Percentiles rank a stretch among this genome's conserved stretches.
phyloP scores from a whole-genome alignment of 2,113 vertebrate genomes.

The Cairina moschata region DNA sequence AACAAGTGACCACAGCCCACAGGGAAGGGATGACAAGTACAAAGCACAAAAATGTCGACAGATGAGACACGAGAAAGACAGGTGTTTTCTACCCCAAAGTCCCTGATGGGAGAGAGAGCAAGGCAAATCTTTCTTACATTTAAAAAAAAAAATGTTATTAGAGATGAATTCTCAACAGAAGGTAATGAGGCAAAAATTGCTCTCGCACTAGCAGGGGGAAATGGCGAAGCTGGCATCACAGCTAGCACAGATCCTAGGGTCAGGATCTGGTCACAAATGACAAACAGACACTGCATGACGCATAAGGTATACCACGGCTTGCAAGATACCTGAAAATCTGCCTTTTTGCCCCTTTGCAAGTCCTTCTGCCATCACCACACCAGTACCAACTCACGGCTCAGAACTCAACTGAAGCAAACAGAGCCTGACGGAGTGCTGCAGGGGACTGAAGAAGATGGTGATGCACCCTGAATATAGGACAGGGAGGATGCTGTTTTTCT shows the following conservation, averaged over 20 bases:
- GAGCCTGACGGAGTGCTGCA: neutral
- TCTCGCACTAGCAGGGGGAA: accelerated
- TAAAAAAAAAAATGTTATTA: neutral
- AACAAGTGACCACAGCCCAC: accelerated
- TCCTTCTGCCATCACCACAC: neutral
- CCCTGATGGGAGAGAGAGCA: neutral
- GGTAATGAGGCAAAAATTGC: neutral
- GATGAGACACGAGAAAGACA: neutral
- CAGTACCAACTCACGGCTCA: accelerated
- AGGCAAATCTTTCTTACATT: neutral
- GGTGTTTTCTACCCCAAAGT: neutral
- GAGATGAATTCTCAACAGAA: neutral
- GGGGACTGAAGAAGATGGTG: neutral
- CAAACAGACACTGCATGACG: neutral
- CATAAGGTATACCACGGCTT: accelerated
- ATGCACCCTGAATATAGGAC: neutral
- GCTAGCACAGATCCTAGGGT: neutral
- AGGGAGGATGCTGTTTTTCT: neutral
- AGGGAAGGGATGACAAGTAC: accelerated
- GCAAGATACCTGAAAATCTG: neutral
- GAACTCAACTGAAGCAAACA: neutral
- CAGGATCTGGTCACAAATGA: neutral
- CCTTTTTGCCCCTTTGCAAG: neutral
- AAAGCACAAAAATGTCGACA: neutral
- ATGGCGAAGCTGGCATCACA: neutral